These are phyloP conservation scores for Coremacera marginata DNA, from an alignment of 2,888 invertebrate genomes.

Conservation along the genomic window DNA sequence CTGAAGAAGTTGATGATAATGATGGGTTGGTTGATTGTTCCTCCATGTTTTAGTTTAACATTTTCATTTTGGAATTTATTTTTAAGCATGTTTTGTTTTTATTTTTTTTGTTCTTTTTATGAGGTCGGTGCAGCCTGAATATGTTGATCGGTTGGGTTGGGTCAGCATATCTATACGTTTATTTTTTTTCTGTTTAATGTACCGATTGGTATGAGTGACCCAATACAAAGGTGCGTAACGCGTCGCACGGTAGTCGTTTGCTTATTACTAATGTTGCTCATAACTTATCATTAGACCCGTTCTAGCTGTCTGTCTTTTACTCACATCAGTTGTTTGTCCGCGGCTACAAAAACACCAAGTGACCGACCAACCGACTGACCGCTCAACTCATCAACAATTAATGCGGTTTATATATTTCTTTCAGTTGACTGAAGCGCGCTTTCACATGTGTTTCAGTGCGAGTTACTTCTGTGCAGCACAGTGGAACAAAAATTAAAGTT, in stretches of 20 bases:
- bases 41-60: background rate
- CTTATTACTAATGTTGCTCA: conserved; percentile 25
- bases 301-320: background rate
- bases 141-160: conserved; percentile 24
- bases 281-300: conserved; percentile 20
- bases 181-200: background rate
- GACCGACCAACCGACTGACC: background rate
- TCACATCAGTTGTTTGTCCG: background rate
- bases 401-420: background rate
- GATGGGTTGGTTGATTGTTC: background rate
- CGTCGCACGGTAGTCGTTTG: conserved; percentile 28
- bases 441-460: background rate
- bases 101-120: background rate
- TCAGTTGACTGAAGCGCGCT: background rate
- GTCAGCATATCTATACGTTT: background rate
- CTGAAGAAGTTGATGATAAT: background rate
- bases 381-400: background rate
- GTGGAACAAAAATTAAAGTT: background rate
- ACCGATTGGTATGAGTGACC: background rate
- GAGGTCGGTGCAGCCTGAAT: background rate
- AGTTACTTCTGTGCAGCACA: conserved; percentile 1
- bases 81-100: background rate
- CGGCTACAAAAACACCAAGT: background rate
- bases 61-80: background rate
- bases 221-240: background rate